These are phyloP conservation scores for Pocillopora grandis DNA, from an alignment of 92 coral and sea anemone species.

Conservation along the genomic window DNA sequence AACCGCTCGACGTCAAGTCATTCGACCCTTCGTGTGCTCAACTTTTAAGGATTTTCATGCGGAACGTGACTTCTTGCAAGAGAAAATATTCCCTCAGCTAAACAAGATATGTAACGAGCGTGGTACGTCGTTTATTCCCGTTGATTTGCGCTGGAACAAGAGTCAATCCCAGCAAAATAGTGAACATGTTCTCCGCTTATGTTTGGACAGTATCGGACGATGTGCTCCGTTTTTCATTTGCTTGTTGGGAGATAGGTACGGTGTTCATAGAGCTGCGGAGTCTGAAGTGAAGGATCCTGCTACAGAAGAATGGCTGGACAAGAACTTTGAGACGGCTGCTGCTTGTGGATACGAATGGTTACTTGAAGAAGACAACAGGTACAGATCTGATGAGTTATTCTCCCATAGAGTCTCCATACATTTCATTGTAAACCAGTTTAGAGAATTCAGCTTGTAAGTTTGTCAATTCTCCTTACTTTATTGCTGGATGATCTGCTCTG, in stretches of 20 bases:
- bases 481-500: too few species aligned
- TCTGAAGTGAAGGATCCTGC: constrained; percentile 58
- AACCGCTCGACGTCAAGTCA: constrained; percentile 64
- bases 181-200: constrained; percentile 77
- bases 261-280: constrained; percentile 80
- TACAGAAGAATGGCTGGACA: constrained; percentile 83
- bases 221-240: constrained; percentile 98
- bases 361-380: constrained; percentile 92
- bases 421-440: too few species aligned
- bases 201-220: constrained; percentile 82
- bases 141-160: constrained; percentile 91
- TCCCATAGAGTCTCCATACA: too few species aligned
- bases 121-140: constrained; percentile 84
- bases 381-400: background rate
- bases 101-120: constrained; percentile 79
- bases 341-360: constrained; percentile 92
- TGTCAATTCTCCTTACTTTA: too few species aligned
- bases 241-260: constrained; percentile 89
- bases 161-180: constrained; percentile 67
- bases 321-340: constrained; percentile 84
- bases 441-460: too few species aligned
- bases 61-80: constrained; percentile 81
- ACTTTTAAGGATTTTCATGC: constrained; percentile 86
- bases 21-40: constrained; percentile 94
- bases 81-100: constrained; percentile 75